phyloP scores from a whole-genome alignment of 1,140 invertebrate genomes.

The Pseudomyrmex sp. region DNA sequence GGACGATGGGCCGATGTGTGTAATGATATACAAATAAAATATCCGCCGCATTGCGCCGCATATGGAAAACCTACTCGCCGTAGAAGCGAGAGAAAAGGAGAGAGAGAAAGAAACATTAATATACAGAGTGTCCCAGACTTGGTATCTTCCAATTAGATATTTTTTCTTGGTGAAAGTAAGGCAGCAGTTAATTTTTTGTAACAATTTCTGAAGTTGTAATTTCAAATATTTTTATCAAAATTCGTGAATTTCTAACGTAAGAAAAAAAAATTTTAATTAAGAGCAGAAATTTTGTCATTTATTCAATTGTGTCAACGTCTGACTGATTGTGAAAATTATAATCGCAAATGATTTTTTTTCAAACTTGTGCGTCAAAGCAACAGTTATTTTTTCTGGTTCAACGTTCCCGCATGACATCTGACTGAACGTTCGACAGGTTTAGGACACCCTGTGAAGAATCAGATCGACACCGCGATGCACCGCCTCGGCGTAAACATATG shows the following conservation, averaged over 20 bases:
- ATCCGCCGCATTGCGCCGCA: slow-evolving; percentile 63
- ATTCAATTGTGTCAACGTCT: too few relatives aligned
- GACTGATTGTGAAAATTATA: too few relatives aligned
- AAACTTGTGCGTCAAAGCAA: not conserved
- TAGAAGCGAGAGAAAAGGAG: slow-evolving; percentile 24
- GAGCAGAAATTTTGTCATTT: not conserved
- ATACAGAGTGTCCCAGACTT: slow-evolving; percentile 62
- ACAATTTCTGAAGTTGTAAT: not conserved
- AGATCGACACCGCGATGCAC: slow-evolving; percentile 19
- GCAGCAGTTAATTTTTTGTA: not conserved
- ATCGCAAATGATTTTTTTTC: not conserved
- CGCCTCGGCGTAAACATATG: slow-evolving; percentile 29
- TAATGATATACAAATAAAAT: slow-evolving; percentile 75
- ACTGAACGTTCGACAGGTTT: not conserved
- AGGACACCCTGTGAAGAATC: slow-evolving; percentile 47
- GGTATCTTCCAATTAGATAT: not conserved
- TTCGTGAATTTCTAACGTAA: not conserved
- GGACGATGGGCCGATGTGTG: slow-evolving; percentile 55
- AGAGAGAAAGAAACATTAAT: slow-evolving; percentile 19
- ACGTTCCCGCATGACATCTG: not conserved
- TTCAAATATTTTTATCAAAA: not conserved
- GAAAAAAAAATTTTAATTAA: not conserved
- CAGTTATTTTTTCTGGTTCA: not conserved
- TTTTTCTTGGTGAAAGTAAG: not conserved
- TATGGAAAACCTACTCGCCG: slow-evolving; percentile 66